phyloP scores from a whole-genome alignment of 2,113 vertebrate genomes.

The Thomomys bottae region DNA sequence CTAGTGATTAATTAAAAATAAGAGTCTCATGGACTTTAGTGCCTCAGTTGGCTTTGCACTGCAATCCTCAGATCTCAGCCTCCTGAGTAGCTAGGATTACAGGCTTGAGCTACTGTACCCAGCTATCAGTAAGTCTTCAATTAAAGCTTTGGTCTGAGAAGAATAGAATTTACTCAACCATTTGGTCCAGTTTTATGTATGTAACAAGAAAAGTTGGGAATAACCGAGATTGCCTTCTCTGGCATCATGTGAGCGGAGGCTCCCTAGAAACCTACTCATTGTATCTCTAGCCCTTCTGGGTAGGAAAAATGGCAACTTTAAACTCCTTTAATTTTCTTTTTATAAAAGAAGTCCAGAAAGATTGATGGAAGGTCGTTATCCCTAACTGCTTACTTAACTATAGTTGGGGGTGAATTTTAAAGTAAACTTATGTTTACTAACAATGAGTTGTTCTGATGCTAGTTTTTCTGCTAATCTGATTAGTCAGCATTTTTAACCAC shows the following conservation, averaged over 20 bases:
- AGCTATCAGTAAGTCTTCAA: too few relatives aligned
- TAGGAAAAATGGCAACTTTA: not conserved
- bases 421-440: not conserved
- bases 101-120: too few relatives aligned
- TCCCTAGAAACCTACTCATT: not conserved
- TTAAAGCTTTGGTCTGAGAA: not conserved
- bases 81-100: too few relatives aligned
- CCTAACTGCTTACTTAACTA: not conserved
- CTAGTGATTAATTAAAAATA: too few relatives aligned
- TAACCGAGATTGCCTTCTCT: not conserved
- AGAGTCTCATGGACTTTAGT: too few relatives aligned
- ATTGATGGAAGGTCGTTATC: not conserved
- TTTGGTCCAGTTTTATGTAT: not conserved
- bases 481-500: conserved; percentile 23
- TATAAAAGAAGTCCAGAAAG: not conserved
- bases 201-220: not conserved
- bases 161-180: not conserved
- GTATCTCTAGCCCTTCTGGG: not conserved
- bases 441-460: not conserved
- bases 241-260: not conserved
- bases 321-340: not conserved
- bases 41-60: too few relatives aligned
- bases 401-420: not conserved
- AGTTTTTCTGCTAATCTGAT: not conserved
- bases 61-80: too few relatives aligned